Conservation (phyloP, 2,113 vertebrate species). For the Rynchops niger region DNA sequence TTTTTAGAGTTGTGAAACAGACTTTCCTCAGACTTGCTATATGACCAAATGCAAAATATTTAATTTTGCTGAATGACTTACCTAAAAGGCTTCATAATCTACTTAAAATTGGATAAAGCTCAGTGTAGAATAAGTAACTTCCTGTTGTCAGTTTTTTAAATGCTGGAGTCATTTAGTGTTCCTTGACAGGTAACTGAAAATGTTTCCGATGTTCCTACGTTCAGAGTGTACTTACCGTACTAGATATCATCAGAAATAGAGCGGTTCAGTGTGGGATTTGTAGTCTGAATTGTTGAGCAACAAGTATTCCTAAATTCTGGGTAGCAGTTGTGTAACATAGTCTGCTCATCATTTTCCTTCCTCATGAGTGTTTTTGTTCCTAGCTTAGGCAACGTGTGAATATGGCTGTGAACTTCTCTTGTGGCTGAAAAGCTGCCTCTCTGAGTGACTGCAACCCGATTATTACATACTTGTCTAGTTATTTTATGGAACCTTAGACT, state of each 20-base stretch:
- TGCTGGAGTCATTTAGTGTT: background rate
- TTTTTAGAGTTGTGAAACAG: background rate
- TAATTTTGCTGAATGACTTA: background rate
- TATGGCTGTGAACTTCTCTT: background rate
- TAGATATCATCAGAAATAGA: background rate
- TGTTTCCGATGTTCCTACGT: background rate
- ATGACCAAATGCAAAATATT: background rate
- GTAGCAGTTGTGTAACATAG: background rate
- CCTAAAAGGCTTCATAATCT: background rate
- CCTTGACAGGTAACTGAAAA: background rate
- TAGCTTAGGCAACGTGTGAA: background rate
- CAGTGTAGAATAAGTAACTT: background rate
- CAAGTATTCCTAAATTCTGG: background rate
- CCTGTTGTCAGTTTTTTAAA: background rate
- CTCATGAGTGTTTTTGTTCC: background rate
- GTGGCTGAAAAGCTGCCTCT: background rate
- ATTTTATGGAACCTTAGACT: background rate
- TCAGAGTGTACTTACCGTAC: background rate
- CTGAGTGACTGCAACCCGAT: background rate
- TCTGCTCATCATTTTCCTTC: background rate
- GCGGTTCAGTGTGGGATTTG: background rate
- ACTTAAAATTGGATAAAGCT: background rate
- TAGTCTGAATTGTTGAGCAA: background rate
- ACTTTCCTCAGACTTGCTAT: background rate
- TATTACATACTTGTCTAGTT: background rate